Evolutionary conservation across 2,113 vertebrate genomes (phyloP), one percentile per base, ranked within the genome.

Genomic region (Psilopsiagon aurifrons): DNA sequence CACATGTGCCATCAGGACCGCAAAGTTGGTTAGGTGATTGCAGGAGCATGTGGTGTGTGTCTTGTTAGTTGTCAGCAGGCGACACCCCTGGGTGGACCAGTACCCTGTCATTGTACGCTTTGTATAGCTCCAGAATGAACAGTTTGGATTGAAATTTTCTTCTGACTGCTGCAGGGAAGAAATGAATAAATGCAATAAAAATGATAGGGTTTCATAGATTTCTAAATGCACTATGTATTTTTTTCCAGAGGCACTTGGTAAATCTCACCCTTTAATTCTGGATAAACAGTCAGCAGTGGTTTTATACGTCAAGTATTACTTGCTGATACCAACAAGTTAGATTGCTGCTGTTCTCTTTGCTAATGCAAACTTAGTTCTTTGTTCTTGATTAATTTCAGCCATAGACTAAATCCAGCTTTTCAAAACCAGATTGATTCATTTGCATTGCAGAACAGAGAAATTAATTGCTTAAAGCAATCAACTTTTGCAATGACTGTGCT

Each of bases 131-230:
- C 99, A 99, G 97, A 99, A 99, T 0, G 99, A 99, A 98, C 99
- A 99, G 97, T 99, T 99, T 10, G 99, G 99, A 97, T 99, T 99
- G 98, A 99, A 99, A 98, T 99, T 99, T 97, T 99, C 99, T 94
- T 99, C 98, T 8, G 99, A 99, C 88, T 99, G 99, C 99, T 99
- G 98, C 12, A 86, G 59, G 51, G 20, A 83, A 96, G 76, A 92
- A 81, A 92, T 79, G 77, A 94, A 92, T 92, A 97, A 92, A 97
- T 78, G 66, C 64, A 97, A 80, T 95, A 96, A 93, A 67, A 96
- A 96, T 27, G 22, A 95, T n/a, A 91, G 59, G 54, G 64, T 79
- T 95, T 95, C 71, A 83, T 47, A 88, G 60, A 83, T 52, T 86
- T 54, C 76, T 76, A 94, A 96, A 93, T 39, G 78, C 23, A 24